Evolutionary conservation across 2,113 vertebrate species (phyloP), one percentile per base, ranked within the genome.

Genomic region (Oryzias curvinotus): DNA sequence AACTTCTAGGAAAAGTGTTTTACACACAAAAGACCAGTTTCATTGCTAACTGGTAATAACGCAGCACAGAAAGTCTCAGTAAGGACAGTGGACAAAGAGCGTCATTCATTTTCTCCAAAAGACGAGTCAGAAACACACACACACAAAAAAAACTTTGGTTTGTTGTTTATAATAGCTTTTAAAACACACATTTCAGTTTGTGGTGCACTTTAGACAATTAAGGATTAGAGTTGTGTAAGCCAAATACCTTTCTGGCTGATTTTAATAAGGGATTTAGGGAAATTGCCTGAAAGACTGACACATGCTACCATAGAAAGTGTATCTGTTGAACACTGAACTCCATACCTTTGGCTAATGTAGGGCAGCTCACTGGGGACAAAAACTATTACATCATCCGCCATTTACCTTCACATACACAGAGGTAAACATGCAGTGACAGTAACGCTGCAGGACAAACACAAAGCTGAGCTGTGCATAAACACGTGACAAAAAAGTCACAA

Each of bases 171-270:
- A 36, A 64, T 71, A 21, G 41, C 8, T 59, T 14, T 42, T 53
- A 70, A 12, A 26, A 7, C 25, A 28, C 5, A 14, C 21, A 52
- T 14, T 21, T 12, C 25, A 19, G 1, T 42, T 17, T 4, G 23
- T 14, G 28, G 43, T 26, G 74, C 83, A 78, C 81, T 83, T 79
- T 77, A 55, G 78, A 77, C 68, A 70, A 82, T 77, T 79, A 57
- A 14, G 57, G 81, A 81, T 81, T 77, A 75, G 50, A 19, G 8
- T 19, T 70, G 58, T 42, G 30, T 28, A 46, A 69, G 12, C 42
- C 7, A 49, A 75, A 19, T 36, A 43, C 50, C 36, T 62, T 49
- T 57, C 54, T 57, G 53, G 49, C 19, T 71, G 41, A 61, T 57
- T 67, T 62, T 52, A 51, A 51, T 42, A 18, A 56, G 59, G 64